Conservation (phyloP, 2,797 vertebrate genomes). For the Urocyon cinereoargenteus region DNA sequence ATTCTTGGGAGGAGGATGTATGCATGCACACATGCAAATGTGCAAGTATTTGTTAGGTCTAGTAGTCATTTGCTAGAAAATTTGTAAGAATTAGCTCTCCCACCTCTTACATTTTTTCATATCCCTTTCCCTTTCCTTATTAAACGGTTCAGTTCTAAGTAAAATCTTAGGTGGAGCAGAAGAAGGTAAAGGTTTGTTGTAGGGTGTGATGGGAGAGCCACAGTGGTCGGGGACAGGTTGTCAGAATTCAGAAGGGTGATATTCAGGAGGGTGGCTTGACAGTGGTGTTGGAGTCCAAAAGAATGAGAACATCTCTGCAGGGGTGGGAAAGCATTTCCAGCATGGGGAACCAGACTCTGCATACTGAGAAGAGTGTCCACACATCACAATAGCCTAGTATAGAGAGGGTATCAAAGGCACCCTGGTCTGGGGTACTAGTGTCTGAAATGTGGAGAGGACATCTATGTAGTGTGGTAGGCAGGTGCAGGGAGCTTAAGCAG, state of each 20-base stretch:
- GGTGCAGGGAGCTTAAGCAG: neutral
- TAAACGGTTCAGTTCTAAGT: neutral
- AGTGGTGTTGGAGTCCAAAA: neutral
- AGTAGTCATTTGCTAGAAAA: neutral
- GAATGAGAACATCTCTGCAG: neutral
- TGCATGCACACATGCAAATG: neutral
- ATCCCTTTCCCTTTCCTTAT: neutral
- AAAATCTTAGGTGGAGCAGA: neutral
- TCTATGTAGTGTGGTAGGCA: neutral
- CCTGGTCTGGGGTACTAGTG: too few species aligned
- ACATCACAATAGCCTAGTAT: neutral
- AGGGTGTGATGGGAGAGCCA: neutral
- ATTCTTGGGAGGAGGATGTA: neutral
- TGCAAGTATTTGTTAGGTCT: neutral
- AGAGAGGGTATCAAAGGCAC: neutral
- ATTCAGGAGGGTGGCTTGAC: neutral
- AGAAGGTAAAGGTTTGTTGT: neutral
- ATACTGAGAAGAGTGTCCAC: neutral
- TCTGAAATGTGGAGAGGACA: neutral
- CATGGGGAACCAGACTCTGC: neutral
- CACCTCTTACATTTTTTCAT: neutral
- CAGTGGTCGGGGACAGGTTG: neutral
- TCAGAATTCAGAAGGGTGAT: neutral
- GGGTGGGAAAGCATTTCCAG: neutral
- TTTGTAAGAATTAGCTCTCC: neutral